Percentiles rank a stretch among this genome's conserved stretches.
phyloP scores from a whole-genome alignment of 1,140 invertebrate genomes.

The Bombus soroeensis region DNA sequence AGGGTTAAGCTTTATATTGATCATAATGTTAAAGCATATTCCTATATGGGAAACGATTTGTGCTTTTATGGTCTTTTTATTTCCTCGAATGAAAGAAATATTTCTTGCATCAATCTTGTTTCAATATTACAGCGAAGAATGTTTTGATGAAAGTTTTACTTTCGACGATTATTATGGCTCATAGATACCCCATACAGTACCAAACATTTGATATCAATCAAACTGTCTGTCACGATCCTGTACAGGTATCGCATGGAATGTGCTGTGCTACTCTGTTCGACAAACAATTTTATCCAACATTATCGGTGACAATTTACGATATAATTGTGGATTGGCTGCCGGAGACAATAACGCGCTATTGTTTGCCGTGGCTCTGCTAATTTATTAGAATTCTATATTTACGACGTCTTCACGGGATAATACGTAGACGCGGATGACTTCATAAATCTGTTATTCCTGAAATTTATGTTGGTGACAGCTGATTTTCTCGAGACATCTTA shows the following conservation, averaged over 20 bases:
- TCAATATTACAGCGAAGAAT: too few species aligned
- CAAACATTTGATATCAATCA: too few species aligned
- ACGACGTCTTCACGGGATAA: background rate
- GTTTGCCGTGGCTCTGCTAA: background rate
- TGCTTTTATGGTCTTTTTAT: too few species aligned
- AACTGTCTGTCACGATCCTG: too few species aligned
- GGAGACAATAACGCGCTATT: conserved; percentile 15
- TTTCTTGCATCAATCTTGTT: too few species aligned
- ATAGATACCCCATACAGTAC: too few species aligned
- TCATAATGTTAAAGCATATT: too few species aligned
- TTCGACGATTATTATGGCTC: too few species aligned
- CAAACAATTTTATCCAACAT: background rate
- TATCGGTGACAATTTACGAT: conserved; percentile 12
- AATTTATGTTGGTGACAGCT: conserved; percentile 41
- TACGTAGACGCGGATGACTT: conserved; percentile 6
- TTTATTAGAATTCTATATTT: conserved; percentile 38
- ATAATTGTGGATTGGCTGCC: background rate
- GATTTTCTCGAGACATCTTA: conserved; percentile 2
- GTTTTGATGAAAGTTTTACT: too few species aligned
- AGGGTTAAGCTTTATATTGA: too few species aligned
- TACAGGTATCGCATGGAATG: background rate
- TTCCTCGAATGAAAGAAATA: too few species aligned
- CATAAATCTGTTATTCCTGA: conserved; percentile 11
- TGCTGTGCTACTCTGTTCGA: background rate
- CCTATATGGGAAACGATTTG: too few species aligned